These are phyloP conservation scores for Aptenodytes forsteri DNA, from an alignment of 2,113 vertebrate genomes.

Conservation along the genomic window DNA sequence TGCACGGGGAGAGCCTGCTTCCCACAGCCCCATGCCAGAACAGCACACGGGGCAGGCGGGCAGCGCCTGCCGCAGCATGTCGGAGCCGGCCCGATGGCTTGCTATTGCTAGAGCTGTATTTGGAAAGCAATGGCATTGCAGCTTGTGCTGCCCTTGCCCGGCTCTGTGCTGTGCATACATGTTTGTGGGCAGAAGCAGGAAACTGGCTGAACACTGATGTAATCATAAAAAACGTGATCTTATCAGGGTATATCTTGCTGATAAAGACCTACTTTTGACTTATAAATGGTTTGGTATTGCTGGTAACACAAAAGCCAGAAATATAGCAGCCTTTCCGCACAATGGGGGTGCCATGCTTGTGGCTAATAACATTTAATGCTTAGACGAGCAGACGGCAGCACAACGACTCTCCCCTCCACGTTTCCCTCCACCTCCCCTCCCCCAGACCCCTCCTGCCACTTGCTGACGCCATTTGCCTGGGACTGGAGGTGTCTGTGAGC, in stretches of 20 bases:
- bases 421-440: not conserved
- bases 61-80: fast-evolving
- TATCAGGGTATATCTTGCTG: not conserved
- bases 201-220: not conserved
- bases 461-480: conserved; percentile 76
- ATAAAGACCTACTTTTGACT: conserved; percentile 46
- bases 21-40: fast-evolving
- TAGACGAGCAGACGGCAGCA: not conserved
- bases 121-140: not conserved
- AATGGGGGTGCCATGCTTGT: not conserved
- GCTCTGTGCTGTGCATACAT: fast-evolving
- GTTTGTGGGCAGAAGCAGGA: not conserved
- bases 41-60: fast-evolving
- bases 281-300: not conserved
- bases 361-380: conserved; percentile 13
- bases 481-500: conserved; percentile 84
- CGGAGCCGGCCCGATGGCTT: fast-evolving
- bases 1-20: fast-evolving
- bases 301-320: conserved; percentile 27
- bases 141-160: fast-evolving
- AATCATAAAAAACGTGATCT: not conserved
- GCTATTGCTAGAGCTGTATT: fast-evolving
- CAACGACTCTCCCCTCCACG: not conserved
- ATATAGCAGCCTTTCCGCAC: not conserved
- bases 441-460: conserved; percentile 37